Evolutionary conservation across 2,797 vertebrate species (phyloP), one percentile per base, ranked within the genome.

Genomic region (Sus cebifrons): DNA sequence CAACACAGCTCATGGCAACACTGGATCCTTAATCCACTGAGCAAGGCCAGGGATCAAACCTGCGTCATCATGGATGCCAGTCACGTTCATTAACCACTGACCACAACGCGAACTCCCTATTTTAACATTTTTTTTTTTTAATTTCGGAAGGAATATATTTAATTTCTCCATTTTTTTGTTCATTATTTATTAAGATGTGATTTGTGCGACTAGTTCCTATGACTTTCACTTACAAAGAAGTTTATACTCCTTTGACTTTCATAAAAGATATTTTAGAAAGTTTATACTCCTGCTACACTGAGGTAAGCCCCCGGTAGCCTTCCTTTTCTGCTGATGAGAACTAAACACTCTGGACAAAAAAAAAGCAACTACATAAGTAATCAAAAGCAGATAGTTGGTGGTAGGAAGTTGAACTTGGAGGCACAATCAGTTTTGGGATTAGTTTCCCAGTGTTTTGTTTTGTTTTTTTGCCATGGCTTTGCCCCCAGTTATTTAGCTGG

Each of bases 91-190:
- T 36, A 36, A 36, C 36, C 36, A 36, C 36, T 36, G 36, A 36
- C 36, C 36, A 36, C 36, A 3, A 36, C 36, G 36, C 36, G 36
- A 36, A 36, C 36, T 36, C 36, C 36, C 36, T 36, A 36, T 36
- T 36, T 36, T 36, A 36, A 36, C 36, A 36, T 36, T 20, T 60
- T 84, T 67, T 67, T 10, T 20, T 60, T 84, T 67, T 10, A 7
- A 90, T 52, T 65, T 89, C 56, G 52, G 25, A 85, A 86, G 56
- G 14, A 91, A 60, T 74, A 27, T 29, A 79, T 91, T 75, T 77
- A 77, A 56, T 68, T 56, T 6, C 27, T 86, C 6, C 44, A 10
- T 49, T 49, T 49, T 73, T 71, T 71, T 86, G 64, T 56, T 79
- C 44, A 49, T 49, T 58, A 10, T 40, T 32, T 83, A 65, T 83